Base-by-base conservation (phyloP, 1,140 invertebrate genomes). In the Drosophila lacertosa region DNA sequence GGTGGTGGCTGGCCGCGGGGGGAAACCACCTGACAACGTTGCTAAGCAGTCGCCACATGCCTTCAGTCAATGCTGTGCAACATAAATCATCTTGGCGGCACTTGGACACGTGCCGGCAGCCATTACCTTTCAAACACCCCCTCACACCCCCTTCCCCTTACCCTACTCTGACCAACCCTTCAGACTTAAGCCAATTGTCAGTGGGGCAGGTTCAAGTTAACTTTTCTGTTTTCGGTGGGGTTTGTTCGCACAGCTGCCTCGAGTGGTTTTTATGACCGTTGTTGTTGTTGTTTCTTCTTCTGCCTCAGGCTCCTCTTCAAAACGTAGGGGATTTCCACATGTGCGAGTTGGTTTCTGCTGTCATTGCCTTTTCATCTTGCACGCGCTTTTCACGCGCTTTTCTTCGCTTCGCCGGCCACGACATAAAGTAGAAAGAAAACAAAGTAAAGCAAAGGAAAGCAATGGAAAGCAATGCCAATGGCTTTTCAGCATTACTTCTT, bases 351-450 rank as follows among this genome's bases (percentile, higher is more conserved):
- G 26, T 83, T 70, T 62, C 44, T 45, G 35, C 53, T 65, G 60
- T 70, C 67, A 55, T 55, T 70, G 67, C 42, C 60, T 70, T 65
- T 70, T 69, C 66, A 69, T 70, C 44, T 44, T 81, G 77, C 64
- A 86, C 77, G 81, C 81, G 88, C n/a, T 86, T 84, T 84, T 86
- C 81, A 88, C 81, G 81, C 81, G 73, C 74, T 73, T 83, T 84
- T 67, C 75, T 39, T 48, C 71, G 75, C 65, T 60, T 72, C 48
- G 76, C 44, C 78, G 81, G 72, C 26, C 66, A 81, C 47, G 32
- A 37, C 57, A 16, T 48, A 71, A 58, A 45, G 26, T 10, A 57
- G 18, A 11, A 13, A 7, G 40, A 44, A 50, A 55, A 50, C 11
- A 22, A 22, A 37, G 33, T 10, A 39, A 29, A 9, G 16, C 3